Evolutionary conservation across 2,113 vertebrate species (phyloP), one percentile per base, ranked within the genome.

Genomic region (Tetrax tetrax): DNA sequence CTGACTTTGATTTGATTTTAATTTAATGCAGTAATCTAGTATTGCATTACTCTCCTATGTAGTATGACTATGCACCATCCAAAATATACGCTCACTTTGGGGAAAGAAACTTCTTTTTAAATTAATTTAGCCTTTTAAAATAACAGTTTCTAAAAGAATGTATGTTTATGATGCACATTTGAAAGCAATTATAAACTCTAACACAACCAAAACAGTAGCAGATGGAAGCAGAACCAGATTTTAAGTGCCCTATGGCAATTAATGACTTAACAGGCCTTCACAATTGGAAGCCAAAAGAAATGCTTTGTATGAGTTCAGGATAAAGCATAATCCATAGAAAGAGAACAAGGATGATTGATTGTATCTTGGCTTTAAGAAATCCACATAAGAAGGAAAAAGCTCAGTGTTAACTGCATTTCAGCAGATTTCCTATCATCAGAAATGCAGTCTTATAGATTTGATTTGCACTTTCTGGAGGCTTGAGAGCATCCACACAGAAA

Each of bases 1-100:
- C 54, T 90, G 89, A 80, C 47, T 92, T 82, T 82, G 56, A 97
- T 96, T 96, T 95, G 27, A 77, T 91, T 95, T 93, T 93, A 89
- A 93, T 94, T 92, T 95, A 93, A 94, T 70, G 54, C 76, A 94
- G 22, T 75, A 96, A 96, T 95, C 85, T 57, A 86, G 56, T 66
- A 90, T 56, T 81, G 74, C 31, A 74, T 86, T 74, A 77, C 66
- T 63, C 28, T 68, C 53, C 28, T 57, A 27, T 31, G 61, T 38
- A 72, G 28, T 25, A 59, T n/a, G 87, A 66, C 25, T 77, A 47
- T 22, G 29, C 65, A 27, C 47, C n/a, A 83, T 27, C 23, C 21
- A 68, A 94, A 61, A 82, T 6, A 10, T 6, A 60, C 17, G 14
- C 31, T 54, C 15, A 50, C 33, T 69, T 80, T 29, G 61, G 38